Conservation (phyloP, 2,888 invertebrate species). For the Platycheirus rosarum region DNA sequence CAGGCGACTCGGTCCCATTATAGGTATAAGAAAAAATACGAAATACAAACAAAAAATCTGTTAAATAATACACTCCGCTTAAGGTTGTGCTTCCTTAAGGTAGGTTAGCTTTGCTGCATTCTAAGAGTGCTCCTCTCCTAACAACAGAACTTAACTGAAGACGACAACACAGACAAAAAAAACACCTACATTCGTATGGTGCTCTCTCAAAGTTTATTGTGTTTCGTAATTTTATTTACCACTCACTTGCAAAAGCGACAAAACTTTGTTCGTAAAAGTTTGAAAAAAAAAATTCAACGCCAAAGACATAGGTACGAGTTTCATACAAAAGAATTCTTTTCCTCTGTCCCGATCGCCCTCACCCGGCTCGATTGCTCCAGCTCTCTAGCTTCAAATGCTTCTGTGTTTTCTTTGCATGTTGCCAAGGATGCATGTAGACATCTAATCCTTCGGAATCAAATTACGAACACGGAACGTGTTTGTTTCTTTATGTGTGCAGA, state of each 20-base stretch:
- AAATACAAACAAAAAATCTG: conserved; percentile 43
- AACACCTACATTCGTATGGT: conserved; percentile 36
- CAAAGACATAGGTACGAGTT: conserved; percentile 38
- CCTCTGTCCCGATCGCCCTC: neutral
- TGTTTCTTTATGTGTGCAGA: conserved; percentile 62
- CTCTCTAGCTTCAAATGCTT: conserved; percentile 26
- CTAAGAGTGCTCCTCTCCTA: conserved; percentile 44
- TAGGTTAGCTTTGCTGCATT: conserved; percentile 33
- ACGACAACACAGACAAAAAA: neutral
- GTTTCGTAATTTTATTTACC: conserved; percentile 72
- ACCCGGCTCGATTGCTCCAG: neutral
- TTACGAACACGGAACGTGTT: conserved; percentile 71
- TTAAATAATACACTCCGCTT: conserved; percentile 41
- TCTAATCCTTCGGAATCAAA: conserved; percentile 74
- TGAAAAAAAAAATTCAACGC: conserved; percentile 52
- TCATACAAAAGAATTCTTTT: conserved; percentile 56
- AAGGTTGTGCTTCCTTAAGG: conserved; percentile 21
- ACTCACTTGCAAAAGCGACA: conserved; percentile 71
- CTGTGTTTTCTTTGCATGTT: conserved; percentile 69
- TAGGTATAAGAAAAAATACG: neutral
- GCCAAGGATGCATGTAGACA: conserved; percentile 72
- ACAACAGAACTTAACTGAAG: conserved; percentile 5
- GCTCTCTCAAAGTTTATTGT: conserved; percentile 65
- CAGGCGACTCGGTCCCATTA: conserved; percentile 24
- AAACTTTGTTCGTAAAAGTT: conserved; percentile 67